Base-by-base conservation (phyloP, 2,797 vertebrate genomes). In the Microctenopoma lineatum region DNA sequence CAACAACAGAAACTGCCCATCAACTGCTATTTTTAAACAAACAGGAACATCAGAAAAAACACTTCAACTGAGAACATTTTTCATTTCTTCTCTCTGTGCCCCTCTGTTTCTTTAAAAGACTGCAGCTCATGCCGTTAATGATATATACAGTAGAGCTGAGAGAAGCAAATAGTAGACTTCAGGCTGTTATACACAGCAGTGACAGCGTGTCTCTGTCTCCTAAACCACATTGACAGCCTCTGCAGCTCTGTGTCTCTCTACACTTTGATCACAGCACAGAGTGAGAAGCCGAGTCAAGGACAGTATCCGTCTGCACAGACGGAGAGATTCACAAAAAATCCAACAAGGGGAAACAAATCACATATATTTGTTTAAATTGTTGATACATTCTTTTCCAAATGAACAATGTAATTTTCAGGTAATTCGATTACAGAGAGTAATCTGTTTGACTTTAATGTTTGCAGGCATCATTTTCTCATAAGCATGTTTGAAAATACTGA, bases 221-320 rank as follows among this genome's bases (percentile, higher is more conserved):
- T 73, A 68, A 84, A 69, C 29, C 60, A 51, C 55, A 59, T 44
- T 39, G 69, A 70, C 83, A 74, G 66, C 32, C 39, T 72, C 46
- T 38, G 56, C 61, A 77, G 65, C 73, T 39, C 69, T 34, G 16
- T 18, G 47, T 71, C 59, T 65, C 21, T 56, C 42, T 12, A 14
- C 56, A 55, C 83, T 85, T 72, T 85, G 80, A 85, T 84, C 80
- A 81, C 26, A 45, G 70, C 13, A 4, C 7, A 25, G 73, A 62
- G 54, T 47, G 67, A 72, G 56, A 64, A 59, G 61, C 21, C 1
- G 1, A 67, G 52, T 21, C 18, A 26, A 26, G 26, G 66, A 56
- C 9, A 18, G 14, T 38, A 41, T 62, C 48, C 4, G 14, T 41
- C 70, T 51, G 47, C 55, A 59, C 69, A 63, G 16, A 67, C 38